Base-by-base conservation (phyloP, 2,888 invertebrate genomes). In the Tetramorium bicarinatum region DNA sequence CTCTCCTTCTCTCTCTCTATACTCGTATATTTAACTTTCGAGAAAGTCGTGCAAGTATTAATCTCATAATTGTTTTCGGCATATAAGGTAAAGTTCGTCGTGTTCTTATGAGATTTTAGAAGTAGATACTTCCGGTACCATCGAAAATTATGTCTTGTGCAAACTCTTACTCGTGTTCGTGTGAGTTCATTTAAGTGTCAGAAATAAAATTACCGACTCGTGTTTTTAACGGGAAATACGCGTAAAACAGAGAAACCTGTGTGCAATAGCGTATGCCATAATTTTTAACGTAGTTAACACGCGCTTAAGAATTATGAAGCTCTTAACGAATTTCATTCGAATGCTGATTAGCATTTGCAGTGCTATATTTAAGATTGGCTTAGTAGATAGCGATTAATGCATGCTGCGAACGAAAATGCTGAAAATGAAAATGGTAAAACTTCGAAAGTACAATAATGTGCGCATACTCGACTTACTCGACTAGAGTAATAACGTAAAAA, bases 11-110 rank as follows among this genome's bases (percentile, higher is more conserved):
- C 82, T 87, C 79, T 86, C 47, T 62, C 29, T 75, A 81, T 89
- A 91, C 88, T 91, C 88, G 87, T 91, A 76, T 88, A 84, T 85
- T 84, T 86, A 86, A 77, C 84, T 85, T 85, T 75, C 62, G 61
- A 71, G 82, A 69, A 86, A 82, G 29, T 85, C 67, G 54, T 82
- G 67, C 64, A 67, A 72, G 56, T 62, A 77, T 83, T 84, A 83
- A 83, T 80, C 80, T 84, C 59, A 44, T 61, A 72, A 86, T 84
- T 86, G 83, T 88, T 87, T 86, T 87, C 52, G 18, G 49, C 69
- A 41, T 54, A 59, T 87, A 87, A 77, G 29, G 61, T 85, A 88
- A 74, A n/a, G 54, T 72, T 56, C 54, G 49, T 80, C 59, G 56
- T 77, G 75, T 77, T 29, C 21, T 64, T 52, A 71, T 9, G 38